Base-by-base conservation (phyloP, 2,888 invertebrate species). In the Deilephila elpenor region DNA sequence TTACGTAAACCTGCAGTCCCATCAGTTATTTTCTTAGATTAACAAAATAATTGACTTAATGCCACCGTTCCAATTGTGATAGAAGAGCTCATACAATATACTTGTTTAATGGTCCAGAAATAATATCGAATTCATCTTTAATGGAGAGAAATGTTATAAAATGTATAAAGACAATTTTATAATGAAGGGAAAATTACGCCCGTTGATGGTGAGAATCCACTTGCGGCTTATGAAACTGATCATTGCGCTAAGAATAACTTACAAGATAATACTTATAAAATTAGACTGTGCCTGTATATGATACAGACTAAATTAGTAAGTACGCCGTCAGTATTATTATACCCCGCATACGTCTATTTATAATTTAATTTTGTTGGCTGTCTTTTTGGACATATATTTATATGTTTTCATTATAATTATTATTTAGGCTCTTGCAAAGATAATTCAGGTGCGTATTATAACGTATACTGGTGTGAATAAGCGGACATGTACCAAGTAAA, bases 251-350 rank as follows among this genome's bases (percentile, higher is more conserved):
- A n/a, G 56, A 56, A 56, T 56, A 56, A n/a, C 44, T 56, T 11
- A 37, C 2, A 37, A 64, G n/a, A 5, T 64, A 11, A 14, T 37
- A n/a, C 64, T 62, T 62, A 34, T 29, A 60, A 60, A 20, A 14
- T 37, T 67, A 44, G 64, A 44, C 25, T 20, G 11, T 17, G 25
- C 6, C 67, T 67, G 67, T 51, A 67, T 67, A 17, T 67, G 44
- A 67, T 67, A 51, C 67, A 67, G 51, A 67, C 25, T 51, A 51
- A 44, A 25, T 25, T 25, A 67, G 44, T 44, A 51, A n/a, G 56
- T 56, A n/a, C n/a, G 56, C 5, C 51, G 51, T 67, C 67, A 67
- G 67, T 67, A 67, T 67, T 67, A 67, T 67, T 56, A 56, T 56
- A 56, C 56, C 56, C 56, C 56, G 56, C 56, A 56, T 56, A 56